Evolutionary conservation across 1,140 invertebrate species (phyloP), one percentile per base, ranked within the genome.

Genomic region (Trissolcus basalis): DNA sequence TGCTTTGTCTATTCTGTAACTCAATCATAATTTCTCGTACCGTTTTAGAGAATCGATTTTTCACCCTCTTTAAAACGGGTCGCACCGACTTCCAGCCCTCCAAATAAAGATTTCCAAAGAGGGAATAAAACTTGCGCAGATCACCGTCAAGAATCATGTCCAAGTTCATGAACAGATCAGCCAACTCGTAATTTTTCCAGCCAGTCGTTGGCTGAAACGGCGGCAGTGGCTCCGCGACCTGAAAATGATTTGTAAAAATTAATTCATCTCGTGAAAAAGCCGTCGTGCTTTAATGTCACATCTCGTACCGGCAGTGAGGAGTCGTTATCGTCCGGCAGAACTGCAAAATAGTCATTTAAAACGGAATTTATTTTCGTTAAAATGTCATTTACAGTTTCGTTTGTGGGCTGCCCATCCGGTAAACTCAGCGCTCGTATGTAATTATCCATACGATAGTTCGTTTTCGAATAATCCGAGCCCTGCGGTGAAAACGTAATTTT

Each of bases 21-120:
- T 35, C 33, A 35, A 35, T 35, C 3, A 39, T 9, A n/a, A 39
- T 39, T n/a, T 44, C 19, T 27, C 6, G 19, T 65, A 76, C 73
- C 45, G 65, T 76, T 59, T 70, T 44, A 3, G 60, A 45, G 9
- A 60, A 76, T 55, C 51, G 73, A 60, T 55, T 56, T 47, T 71
- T 70, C 33, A 70, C 67, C 12, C 35, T 35, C 54, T 47, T 70
- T 13, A 77, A 60, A 61, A 71, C 14, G 4, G 65, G 43, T 55
- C 73, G 41, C 3, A 65, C 70, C 4, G 54, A 19, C 15, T 60
- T 64, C 73, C 73, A 76, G 2, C 73, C 73, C 10, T 76, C 73
- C 15, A 76, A 45, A 14, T 54, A 76, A 43, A 76, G 55, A 65
- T 77, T 77, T 0, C 61, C 56, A 53, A 71, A 45, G 6, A 77